A percentile compares a stretch with the other conserved stretches of the same genome.
Conservation (phyloP, 2,113 vertebrate genomes). For the Mormyrus iriodes region DNA sequence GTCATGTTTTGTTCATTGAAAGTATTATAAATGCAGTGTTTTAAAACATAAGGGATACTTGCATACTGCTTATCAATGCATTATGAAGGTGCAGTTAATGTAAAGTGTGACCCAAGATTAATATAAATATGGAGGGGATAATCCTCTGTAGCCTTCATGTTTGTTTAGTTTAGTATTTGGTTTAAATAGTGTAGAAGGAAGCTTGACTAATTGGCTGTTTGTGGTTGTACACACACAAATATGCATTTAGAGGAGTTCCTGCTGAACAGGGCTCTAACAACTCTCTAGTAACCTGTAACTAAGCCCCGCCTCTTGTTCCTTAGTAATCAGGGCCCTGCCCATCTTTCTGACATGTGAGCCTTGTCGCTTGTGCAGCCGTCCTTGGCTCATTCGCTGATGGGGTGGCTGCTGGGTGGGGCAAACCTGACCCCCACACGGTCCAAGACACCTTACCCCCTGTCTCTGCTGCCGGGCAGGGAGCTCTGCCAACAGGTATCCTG, state of each 20-base stretch:
- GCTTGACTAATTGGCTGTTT: not conserved
- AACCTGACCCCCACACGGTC: slow-evolving; percentile 6
- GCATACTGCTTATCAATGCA: no score
- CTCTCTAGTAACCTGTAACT: not conserved
- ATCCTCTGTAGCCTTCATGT: not conserved
- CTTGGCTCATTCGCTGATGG: slow-evolving; percentile 8
- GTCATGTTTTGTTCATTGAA: not conserved
- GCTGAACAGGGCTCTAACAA: not conserved
- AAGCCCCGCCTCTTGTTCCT: not conserved
- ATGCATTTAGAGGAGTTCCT: not conserved
- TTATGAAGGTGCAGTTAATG: not conserved
- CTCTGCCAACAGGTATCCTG: slow-evolving; percentile 18
- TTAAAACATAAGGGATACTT: not conserved
- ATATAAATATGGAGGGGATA: not conserved
- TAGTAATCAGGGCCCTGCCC: not conserved
- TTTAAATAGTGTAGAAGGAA: not conserved
- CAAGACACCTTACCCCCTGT: slow-evolving; percentile 12
- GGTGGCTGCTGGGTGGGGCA: slow-evolving; percentile 21
- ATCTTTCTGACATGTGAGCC: not conserved
- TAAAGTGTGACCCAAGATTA: not conserved
- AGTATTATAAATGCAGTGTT: not conserved
- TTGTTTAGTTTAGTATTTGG: not conserved
- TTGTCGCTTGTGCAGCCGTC: slow-evolving; percentile 17
- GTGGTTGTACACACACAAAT: not conserved
- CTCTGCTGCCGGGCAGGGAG: slow-evolving; percentile 23